Percentiles rank a stretch among this genome's conserved stretches.
Evolutionary conservation across 2,797 vertebrate species (phyloP).

Genomic region (Sciurus vulgaris): DNA sequence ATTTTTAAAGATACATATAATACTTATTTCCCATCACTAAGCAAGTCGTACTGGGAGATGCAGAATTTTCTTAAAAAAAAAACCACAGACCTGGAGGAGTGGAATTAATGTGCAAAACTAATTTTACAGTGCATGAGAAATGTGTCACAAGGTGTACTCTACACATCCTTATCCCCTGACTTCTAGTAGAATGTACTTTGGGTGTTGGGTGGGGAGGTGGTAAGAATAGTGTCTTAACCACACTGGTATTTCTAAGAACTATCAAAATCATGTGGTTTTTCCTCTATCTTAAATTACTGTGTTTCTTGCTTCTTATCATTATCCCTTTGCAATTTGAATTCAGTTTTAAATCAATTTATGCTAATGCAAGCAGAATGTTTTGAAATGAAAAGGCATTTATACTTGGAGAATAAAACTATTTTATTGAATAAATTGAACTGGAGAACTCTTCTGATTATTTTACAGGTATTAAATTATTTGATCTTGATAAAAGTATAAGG

Average conservation of each 20-base stretch:
- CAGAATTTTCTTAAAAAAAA: background rate
- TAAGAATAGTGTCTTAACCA: background rate
- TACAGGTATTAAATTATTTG: background rate
- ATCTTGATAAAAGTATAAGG: background rate
- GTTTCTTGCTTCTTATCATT: constrained; percentile 21
- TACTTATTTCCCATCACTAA: background rate
- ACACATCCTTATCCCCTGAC: background rate
- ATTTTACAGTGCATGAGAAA: background rate
- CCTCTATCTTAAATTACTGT: background rate
- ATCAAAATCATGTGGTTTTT: constrained; percentile 23
- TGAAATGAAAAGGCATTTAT: constrained; percentile 5
- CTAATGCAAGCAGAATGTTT: background rate
- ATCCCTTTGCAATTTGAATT: constrained; percentile 31
- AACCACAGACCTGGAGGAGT: background rate
- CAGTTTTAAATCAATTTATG: constrained; percentile 53
- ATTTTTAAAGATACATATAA: constrained; percentile 25
- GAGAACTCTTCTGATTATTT: constrained; percentile 34
- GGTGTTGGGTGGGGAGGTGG: background rate
- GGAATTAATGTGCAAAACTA: background rate
- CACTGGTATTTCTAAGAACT: background rate
- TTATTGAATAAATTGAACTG: constrained; percentile 30
- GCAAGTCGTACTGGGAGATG: background rate
- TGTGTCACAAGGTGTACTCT: background rate
- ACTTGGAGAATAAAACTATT: constrained; percentile 30
- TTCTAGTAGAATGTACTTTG: background rate